Evolutionary conservation across 2,888 invertebrate species (phyloP).

Genomic region (Volucella bombylans): DNA sequence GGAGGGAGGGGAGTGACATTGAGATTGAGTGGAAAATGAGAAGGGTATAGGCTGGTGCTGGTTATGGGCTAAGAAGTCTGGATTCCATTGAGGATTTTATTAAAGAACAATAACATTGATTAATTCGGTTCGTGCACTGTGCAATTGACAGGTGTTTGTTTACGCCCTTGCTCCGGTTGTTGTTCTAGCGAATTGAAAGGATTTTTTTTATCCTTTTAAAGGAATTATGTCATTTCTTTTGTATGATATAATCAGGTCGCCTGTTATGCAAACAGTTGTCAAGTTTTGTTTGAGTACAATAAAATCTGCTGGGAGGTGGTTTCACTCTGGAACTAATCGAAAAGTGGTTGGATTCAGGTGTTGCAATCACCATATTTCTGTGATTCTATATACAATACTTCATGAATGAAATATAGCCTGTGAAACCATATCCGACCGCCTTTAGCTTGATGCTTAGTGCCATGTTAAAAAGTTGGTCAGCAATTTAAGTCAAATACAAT

Average conservation of each 20-base stretch:
- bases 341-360: too few species aligned
- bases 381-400: too few species aligned
- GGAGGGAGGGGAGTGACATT: neutral
- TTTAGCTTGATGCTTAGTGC: too few species aligned
- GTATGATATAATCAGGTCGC: neutral
- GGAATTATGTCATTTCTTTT: constrained; percentile 18
- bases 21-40: constrained; percentile 60
- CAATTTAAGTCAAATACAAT: too few species aligned
- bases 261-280: neutral
- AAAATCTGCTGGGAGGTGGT: neutral
- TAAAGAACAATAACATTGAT: constrained; percentile 70
- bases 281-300: neutral
- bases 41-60: neutral
- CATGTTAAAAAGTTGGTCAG: too few species aligned
- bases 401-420: too few species aligned
- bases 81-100: constrained; percentile 65
- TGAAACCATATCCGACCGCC: too few species aligned
- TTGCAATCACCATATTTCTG: too few species aligned
- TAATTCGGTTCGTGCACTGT: constrained; percentile 73
- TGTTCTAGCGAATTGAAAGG: constrained; percentile 11
- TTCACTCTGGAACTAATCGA: too few species aligned
- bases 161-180: constrained; percentile 58
- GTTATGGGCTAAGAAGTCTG: constrained; percentile 1
- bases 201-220: constrained; percentile 8
- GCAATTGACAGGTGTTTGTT: constrained; percentile 74